These are phyloP conservation scores for Pachycephus smyrnensis DNA, from an alignment of 2,888 invertebrate genomes.

Conservation along the genomic window DNA sequence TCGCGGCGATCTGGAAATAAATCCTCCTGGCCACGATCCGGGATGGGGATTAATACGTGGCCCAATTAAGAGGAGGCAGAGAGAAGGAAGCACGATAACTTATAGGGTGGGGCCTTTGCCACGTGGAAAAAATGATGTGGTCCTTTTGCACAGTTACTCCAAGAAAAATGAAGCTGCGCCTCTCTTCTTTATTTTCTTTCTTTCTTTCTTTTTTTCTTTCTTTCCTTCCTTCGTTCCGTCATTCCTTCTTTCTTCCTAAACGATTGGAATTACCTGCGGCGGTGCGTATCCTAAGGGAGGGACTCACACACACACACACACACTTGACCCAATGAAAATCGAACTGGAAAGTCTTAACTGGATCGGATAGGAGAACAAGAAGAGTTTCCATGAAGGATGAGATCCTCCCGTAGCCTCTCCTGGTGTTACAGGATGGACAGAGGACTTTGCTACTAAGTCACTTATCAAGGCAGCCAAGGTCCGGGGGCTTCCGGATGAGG, in stretches of 20 bases:
- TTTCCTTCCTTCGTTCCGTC: conserved; percentile 5
- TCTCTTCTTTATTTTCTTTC: background rate
- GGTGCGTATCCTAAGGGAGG: no score
- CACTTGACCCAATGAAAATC: background rate
- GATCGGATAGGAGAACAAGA: conserved; percentile 13
- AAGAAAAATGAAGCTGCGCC: background rate
- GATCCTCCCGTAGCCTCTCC: conserved; percentile 11
- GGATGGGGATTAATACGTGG: no score
- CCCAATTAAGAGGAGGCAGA: no score
- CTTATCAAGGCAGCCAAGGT: conserved; percentile 43
- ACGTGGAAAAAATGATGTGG: background rate
- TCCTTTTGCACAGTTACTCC: background rate
- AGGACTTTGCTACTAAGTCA: conserved; percentile 40
- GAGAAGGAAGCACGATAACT: no score
- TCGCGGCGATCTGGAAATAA: no score
- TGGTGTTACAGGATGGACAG: conserved; percentile 10
- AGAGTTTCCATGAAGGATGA: conserved; percentile 19
- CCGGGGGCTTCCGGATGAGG: conserved; percentile 20
- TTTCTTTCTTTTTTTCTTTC: conserved; percentile 3
- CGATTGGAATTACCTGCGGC: no score
- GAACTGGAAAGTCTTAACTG: conserved; percentile 22
- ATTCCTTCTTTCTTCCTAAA: conserved; percentile 7
- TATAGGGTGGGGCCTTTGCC: no score
- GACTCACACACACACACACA: background rate
- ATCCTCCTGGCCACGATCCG: no score